Evolutionary conservation across 2,797 vertebrate species (phyloP), one percentile per base, ranked within the genome.

Genomic region (Syndactyla subalaris): DNA sequence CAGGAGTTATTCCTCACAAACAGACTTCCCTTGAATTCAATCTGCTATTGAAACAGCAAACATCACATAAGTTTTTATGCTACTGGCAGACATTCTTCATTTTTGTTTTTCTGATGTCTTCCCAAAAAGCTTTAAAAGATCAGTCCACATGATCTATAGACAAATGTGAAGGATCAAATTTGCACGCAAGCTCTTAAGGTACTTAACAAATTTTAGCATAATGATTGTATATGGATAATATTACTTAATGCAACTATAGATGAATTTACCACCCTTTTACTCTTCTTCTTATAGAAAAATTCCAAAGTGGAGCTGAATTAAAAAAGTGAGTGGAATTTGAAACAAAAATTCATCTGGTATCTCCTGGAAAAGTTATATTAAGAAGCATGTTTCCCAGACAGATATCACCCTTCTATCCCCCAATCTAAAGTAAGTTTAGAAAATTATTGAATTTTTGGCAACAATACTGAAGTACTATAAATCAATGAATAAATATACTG

Each of bases 401-500:
- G 58, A 58, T 39, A 14, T 6, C 4, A 14, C 7, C 5, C 6
- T 3, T 30, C 7, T 13, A 5, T 17, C 12, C 10, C 24, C 76
- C 63, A 34, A 11, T 24, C n/a, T 55, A 70, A 78, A 52, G 15
- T 21, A 93, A 65, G 17, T 78, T 87, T 41, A 75, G 32, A 91
- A 96, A 93, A 80, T 48, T 32, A 79, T 5, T 80, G 38, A n/a
- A 8, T 57, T 83, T 88, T 94, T 74, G 2, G 48, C 48, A 78
- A 77, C 76, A 86, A 95, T 73, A 61, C 12, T 29, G 61, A 52
- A 63, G 18, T 80, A 36, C 17, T 59, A 77, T 27, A 80, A 87
- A 83, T 89, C 68, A 89, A 41, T 66, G 34, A 91, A 91, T 79
- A 95, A 91, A 94, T 71, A 87, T 71, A 83, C 38, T 10, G 51